Conservation (phyloP, 53 echinoderm and acorn worm species). For the Luidia sarsii region DNA sequence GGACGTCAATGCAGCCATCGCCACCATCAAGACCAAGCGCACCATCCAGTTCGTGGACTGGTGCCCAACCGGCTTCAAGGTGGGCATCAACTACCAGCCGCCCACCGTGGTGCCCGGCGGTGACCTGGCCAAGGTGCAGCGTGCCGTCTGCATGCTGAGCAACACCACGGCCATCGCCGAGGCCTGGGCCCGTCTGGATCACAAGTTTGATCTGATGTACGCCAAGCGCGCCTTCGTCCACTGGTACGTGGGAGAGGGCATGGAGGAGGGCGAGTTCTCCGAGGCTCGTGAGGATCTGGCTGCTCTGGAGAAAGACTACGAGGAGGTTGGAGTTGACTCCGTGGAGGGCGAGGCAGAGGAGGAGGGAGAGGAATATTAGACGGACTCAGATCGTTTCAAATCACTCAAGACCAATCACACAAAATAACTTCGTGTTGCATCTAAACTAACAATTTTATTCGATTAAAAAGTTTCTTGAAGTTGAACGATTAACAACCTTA, state of each 20-base stretch:
- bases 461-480: too few relatives aligned
- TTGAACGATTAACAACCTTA: too few relatives aligned
- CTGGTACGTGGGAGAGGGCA: constrained; percentile 99
- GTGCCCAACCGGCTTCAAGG: constrained; percentile 94
- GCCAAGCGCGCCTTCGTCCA: constrained; percentile 99
- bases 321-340: constrained; percentile 79
- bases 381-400: too few relatives aligned
- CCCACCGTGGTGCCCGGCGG: constrained; percentile 87
- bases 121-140: constrained; percentile 84
- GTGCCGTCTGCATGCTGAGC: constrained; percentile 94
- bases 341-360: constrained; percentile 70
- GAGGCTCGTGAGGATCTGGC: constrained; percentile 99
- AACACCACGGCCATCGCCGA: constrained; percentile 92
- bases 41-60: constrained; percentile 93
- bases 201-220: constrained; percentile 99
- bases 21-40: constrained; percentile 93
- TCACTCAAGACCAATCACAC: too few relatives aligned
- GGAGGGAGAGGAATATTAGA: constrained; percentile 74
- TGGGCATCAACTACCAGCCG: constrained; percentile 94
- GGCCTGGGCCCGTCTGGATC: constrained; percentile 95
- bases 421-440: too few relatives aligned
- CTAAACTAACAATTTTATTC: too few relatives aligned
- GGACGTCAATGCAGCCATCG: constrained; percentile 86
- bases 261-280: constrained; percentile 99
- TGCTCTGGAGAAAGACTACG: constrained; percentile 91